Conservation (phyloP, 2,888 invertebrate species). For the Andrena minutula region DNA sequence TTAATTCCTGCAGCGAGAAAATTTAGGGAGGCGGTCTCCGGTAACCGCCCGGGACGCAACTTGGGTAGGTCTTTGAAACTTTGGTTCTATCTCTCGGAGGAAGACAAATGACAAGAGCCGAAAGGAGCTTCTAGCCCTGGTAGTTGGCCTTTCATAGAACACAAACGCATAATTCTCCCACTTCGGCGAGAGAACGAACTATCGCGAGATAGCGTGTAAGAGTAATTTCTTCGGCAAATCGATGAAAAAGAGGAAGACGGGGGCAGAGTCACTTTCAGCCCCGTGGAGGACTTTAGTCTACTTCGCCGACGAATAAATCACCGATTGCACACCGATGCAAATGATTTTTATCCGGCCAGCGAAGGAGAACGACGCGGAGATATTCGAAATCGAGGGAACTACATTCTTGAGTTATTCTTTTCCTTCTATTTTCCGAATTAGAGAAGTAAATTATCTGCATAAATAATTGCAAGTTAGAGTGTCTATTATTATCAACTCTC, state of each 20-base stretch:
- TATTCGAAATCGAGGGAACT: neutral
- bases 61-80: conserved; percentile 80
- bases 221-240: conserved; percentile 66
- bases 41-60: conserved; percentile 74
- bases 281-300: neutral
- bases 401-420: no score
- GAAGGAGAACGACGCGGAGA: neutral
- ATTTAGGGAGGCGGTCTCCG: conserved; percentile 74
- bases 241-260: conserved; percentile 51
- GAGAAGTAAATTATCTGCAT: no score
- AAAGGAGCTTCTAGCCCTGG: conserved; percentile 65
- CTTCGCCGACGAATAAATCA: conserved; percentile 33
- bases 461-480: no score
- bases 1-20: conserved; percentile 76
- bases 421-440: no score
- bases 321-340: conserved; percentile 6
- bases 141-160: conserved; percentile 77
- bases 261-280: conserved; percentile 2
- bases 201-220: conserved; percentile 66
- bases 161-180: conserved; percentile 78
- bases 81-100: conserved; percentile 81
- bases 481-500: no score
- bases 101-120: conserved; percentile 80
- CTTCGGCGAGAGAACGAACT: conserved; percentile 52
- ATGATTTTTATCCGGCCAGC: conserved; percentile 10